Conservation (phyloP, 2,888 invertebrate genomes). For the Neoitamus cyanurus region DNA sequence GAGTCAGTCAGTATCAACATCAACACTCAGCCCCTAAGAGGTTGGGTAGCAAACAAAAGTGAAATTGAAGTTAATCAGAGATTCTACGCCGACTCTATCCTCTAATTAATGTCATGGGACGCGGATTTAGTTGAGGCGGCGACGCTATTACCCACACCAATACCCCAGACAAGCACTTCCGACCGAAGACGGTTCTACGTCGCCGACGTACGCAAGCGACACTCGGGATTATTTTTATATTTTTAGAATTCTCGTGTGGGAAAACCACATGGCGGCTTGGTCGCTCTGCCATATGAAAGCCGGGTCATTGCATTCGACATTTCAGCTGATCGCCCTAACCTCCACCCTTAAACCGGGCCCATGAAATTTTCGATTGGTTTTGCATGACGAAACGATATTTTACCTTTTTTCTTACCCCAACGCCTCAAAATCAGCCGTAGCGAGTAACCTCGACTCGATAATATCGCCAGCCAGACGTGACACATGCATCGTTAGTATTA, state of each 20-base stretch:
- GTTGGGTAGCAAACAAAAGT: neutral
- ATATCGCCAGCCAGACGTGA: neutral
- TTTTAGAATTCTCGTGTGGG: constrained; percentile 10
- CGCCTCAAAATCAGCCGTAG: neutral
- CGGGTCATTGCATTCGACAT: neutral
- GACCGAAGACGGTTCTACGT: neutral
- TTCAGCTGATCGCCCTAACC: constrained; percentile 5
- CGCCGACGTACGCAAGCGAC: neutral
- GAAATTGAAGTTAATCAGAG: constrained; percentile 7
- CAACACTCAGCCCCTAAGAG: too few relatives aligned
- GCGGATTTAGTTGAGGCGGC: neutral
- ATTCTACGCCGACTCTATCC: neutral
- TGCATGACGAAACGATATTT: neutral
- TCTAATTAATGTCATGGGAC: constrained; percentile 17
- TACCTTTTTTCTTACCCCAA: neutral
- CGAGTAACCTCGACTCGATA: neutral
- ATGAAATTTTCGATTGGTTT: neutral
- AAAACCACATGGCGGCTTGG: constrained; percentile 15
- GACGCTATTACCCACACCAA: neutral
- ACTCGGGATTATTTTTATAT: neutral
- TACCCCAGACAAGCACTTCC: neutral
- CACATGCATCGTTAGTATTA: neutral
- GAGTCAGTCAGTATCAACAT: too few relatives aligned
- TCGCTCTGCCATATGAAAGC: neutral
- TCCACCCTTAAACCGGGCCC: neutral